Conservation (phyloP, 2,113 vertebrate species). For the Phylloscopus trochilus region DNA sequence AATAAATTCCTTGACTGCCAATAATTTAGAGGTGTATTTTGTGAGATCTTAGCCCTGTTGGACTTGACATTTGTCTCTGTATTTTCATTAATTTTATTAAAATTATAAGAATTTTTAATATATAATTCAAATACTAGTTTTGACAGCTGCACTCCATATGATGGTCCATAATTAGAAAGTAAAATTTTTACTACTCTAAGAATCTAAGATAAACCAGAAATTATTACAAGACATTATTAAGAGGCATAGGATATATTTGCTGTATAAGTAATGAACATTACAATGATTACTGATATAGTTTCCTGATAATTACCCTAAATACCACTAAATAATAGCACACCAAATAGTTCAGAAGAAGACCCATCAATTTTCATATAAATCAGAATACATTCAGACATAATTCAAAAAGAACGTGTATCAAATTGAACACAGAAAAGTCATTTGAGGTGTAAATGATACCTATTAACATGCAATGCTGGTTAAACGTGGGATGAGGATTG, state of each 20-base stretch:
- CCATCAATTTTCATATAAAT: neutral
- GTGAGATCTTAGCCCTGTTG: neutral
- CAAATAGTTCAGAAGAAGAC: neutral
- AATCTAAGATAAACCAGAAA: neutral
- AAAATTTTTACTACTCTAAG: neutral
- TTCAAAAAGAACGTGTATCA: neutral
- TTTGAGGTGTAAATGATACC: neutral
- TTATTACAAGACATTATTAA: neutral
- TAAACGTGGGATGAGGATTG: neutral
- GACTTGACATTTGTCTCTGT: neutral
- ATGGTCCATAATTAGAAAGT: neutral
- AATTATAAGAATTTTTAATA: neutral
- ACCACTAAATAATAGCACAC: neutral
- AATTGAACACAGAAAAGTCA: neutral
- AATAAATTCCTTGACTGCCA: neutral
- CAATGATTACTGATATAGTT: neutral
- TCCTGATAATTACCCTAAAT: constrained; percentile 6
- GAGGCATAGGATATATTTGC: neutral
- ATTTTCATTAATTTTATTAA: neutral
- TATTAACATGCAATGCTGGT: neutral
- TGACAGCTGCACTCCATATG: neutral
- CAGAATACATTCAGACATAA: neutral
- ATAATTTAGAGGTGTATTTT: neutral
- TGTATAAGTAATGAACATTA: neutral
- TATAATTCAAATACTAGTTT: neutral